phyloP scores from a whole-genome alignment of 2,797 vertebrate genomes.

The Etheostoma nigrum region DNA sequence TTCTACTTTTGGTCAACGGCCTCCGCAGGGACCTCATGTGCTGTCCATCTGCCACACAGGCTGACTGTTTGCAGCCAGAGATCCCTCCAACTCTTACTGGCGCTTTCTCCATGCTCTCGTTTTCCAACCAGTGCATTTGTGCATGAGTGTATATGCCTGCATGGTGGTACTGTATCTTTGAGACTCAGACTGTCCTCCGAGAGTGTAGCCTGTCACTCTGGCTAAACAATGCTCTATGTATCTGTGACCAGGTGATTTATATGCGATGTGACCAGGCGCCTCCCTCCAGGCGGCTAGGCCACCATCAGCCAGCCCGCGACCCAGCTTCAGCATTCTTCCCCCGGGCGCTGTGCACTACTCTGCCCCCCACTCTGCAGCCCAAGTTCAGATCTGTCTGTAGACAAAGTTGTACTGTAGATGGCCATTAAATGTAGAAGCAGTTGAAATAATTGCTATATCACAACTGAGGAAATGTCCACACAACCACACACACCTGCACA shows the following conservation, averaged over 20 bases:
- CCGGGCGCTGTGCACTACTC: slow-evolving; percentile 34
- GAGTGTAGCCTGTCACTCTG: slow-evolving; percentile 55
- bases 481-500: not conserved
- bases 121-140: slow-evolving; percentile 35
- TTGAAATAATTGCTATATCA: not conserved
- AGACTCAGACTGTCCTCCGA: slow-evolving; percentile 51
- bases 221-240: slow-evolving; percentile 64
- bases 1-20: slow-evolving; percentile 52
- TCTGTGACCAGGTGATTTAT: slow-evolving; percentile 75
- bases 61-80: slow-evolving; percentile 43
- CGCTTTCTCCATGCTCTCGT: slow-evolving; percentile 47
- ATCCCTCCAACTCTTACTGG: slow-evolving; percentile 30
- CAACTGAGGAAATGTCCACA: too few relatives aligned
- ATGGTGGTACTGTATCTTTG: slow-evolving; percentile 36
- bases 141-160: slow-evolving; percentile 18
- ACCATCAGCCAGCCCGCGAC: slow-evolving; percentile 49
- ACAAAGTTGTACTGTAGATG: not conserved
- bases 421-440: not conserved
- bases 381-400: slow-evolving; percentile 23
- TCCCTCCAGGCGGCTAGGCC: slow-evolving; percentile 53
- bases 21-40: slow-evolving; percentile 56
- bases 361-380: slow-evolving; percentile 52
- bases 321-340: slow-evolving; percentile 60
- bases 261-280: slow-evolving; percentile 64
- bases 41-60: slow-evolving; percentile 55